Evolutionary conservation across 2,797 vertebrate genomes (phyloP), one percentile per base, ranked within the genome.

Genomic region (Hyperoplus immaculatus): DNA sequence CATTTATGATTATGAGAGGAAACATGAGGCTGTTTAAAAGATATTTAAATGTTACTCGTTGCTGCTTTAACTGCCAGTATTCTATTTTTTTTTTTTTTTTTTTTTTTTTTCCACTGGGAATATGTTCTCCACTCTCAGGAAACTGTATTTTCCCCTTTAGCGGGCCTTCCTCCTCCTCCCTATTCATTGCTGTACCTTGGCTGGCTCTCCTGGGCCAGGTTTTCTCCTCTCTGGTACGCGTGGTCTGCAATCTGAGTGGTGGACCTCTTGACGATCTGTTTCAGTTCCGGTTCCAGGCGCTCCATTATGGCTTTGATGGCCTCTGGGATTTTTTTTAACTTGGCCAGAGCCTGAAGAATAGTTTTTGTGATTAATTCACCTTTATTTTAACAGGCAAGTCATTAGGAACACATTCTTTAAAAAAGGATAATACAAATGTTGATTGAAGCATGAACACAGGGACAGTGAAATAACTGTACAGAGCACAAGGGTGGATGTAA

Each of bases 221-320:
- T 97, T 89, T 98, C 98, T 71, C 97, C 98, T 72, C 96, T 95
- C 95, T 99, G 98, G 90, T 99, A 99, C 45, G 95, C 96, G 0
- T 90, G 97, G 92, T 99, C 98, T 0, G 97, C 98, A 70, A 99
- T 98, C 88, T 99, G 98, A 29, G 98, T 99, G n/a, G 98, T 99
- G 39, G 98, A 99, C 5, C 98, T 89, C 88, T 99, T 99, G 6
- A 99, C 97, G 0, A 99, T 99, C 89, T 99, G 98, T 87, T 99
- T 97, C 38, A 99, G 96, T 63, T 99, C 98, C 36, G 97, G 97
- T 42, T 99, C 98, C 63, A 99, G 87, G 6, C 97, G 96, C 64
- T 99, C 98, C 91, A 97, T 97, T 84, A 98, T 99, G 41, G 97
- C 97, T 89, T 99, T 99, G 54, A 98, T 96, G 0, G 97, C 96